These are phyloP conservation scores for Calidris pygmaea DNA, from an alignment of 2,113 vertebrate genomes.

Conservation along the genomic window DNA sequence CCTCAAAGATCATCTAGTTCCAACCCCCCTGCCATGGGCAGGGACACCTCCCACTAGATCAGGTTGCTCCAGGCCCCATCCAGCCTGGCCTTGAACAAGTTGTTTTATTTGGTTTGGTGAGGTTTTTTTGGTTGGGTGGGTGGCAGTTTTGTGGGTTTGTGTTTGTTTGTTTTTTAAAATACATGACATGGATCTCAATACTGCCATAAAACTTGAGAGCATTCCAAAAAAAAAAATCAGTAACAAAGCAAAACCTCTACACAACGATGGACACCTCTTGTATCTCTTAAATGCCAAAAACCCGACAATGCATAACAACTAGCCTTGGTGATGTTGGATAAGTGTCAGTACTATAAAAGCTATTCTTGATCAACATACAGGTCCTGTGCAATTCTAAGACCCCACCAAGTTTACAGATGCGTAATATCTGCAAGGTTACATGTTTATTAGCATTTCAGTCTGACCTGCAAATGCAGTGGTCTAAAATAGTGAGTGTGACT, in stretches of 20 bases:
- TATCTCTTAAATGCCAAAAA: background rate
- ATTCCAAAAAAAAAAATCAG: background rate
- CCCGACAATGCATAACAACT: background rate
- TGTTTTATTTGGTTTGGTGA: background rate
- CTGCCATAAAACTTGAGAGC: rapidly evolving
- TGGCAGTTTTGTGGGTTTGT: background rate
- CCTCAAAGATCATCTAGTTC: too few species aligned
- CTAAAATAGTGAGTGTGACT: background rate
- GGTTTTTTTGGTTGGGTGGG: rapidly evolving
- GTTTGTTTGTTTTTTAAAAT: background rate
- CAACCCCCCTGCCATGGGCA: too few species aligned
- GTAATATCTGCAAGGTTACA: background rate
- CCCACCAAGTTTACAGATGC: background rate
- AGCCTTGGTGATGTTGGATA: rapidly evolving
- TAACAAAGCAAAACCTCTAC: background rate
- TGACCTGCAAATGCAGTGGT: background rate
- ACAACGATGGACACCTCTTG: background rate
- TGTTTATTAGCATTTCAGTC: background rate
- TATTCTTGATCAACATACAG: background rate
- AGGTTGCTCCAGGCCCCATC: too few species aligned
- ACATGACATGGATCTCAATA: background rate
- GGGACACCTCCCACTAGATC: too few species aligned
- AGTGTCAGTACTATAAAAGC: background rate
- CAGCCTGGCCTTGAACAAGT: too few species aligned
- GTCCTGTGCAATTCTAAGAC: background rate